Base-by-base conservation (phyloP, 2,113 vertebrate genomes). In the Pteropus alecto region DNA sequence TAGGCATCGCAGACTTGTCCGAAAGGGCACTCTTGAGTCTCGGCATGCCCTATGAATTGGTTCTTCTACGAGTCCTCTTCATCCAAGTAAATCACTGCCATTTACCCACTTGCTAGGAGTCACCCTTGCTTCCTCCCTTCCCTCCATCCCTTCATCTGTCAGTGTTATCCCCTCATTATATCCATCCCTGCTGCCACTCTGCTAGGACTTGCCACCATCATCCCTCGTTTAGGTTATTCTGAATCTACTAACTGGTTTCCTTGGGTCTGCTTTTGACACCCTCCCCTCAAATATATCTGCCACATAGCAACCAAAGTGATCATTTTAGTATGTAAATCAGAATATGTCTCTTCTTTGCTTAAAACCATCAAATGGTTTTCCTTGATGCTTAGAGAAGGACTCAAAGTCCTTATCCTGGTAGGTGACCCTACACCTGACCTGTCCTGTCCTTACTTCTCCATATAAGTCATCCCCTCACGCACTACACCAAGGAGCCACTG, bases 41-140 rank as follows among this genome's bases (percentile, higher is more conserved):
- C 48, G n/a, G 15, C n/a, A 15, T 0, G 0, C 1, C 46, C 68
- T 48, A 7, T 0, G 30, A 14, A 56, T 5, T 9, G 24, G 33
- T 15, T 86, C 67, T 56, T 51, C 82, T 22, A 7, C 16, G 5
- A 10, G 14, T 41, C 0, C 35, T 71, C n/a, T 56, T 22, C 43
- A 28, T 6, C 7, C 68, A 4, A 19, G 35, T 11, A 15, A 73
- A 13, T 58, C 61, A 51, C 15, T 13, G 2, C 51, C 41, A 2
- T 22, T 48, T n/a, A 26, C 3, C 26, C 26, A 14, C 2, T 2
- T 26, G 9, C n/a, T 48, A 12, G 26, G 24, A 15, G 8, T 35
- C 30, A 21, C 10, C 16, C 60, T 6, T 4, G 14, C 15, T 26
- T 84, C 81, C 43, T 48, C 56, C 41, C 15, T 9, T 58, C 26